Base-by-base conservation (phyloP, 2,113 vertebrate species). In the Anguilla japonica region DNA sequence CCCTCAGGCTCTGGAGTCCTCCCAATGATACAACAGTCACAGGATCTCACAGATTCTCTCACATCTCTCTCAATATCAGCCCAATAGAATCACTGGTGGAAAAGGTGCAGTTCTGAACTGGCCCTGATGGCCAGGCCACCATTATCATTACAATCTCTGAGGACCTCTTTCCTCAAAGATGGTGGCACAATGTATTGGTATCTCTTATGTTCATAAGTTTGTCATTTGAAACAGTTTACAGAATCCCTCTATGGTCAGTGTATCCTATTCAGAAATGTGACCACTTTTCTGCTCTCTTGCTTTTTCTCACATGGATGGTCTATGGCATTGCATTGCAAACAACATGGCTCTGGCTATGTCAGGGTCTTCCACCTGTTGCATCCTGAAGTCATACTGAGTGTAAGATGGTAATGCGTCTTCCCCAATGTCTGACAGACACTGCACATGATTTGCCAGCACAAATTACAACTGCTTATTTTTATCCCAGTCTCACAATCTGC, bases 1-100 rank as follows among this genome's bases (percentile, higher is more conserved):
- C 81, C 84, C 16, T 86, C 88, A 82, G 88, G 88, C 13, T 90
- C 87, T 39, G 83, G 41, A 14, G 82, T 81, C 60, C 88, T 89
- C 22, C 87, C 57, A 13, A 88, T 34, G 20, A 85, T 84, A 83
- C 89, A 89, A 1, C 82, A 13, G 7, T 53, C 43, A n/a, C 88
- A 88, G 9, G 40, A 5, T 0, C 46, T 60, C 11, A 86, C 89
- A 84, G 87, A 83, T 13, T 87, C 56, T 5, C 41, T 86, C 5
- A 89, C 86, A 83, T 89, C 86, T 5, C 71, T 46, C 16, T 90
- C 86, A 13, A 90, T 50, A 3, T 80, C 9, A 16, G 60, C 26
- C 89, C 89, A 90, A 67, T 83, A 87, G 5, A 90, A 85, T 34
- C 57, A 60, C 22, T 87, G 83, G 7, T 53, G 67, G 14, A 83